Conservation (phyloP, 2,797 vertebrate species). For the Cirrhinus mrigala region DNA sequence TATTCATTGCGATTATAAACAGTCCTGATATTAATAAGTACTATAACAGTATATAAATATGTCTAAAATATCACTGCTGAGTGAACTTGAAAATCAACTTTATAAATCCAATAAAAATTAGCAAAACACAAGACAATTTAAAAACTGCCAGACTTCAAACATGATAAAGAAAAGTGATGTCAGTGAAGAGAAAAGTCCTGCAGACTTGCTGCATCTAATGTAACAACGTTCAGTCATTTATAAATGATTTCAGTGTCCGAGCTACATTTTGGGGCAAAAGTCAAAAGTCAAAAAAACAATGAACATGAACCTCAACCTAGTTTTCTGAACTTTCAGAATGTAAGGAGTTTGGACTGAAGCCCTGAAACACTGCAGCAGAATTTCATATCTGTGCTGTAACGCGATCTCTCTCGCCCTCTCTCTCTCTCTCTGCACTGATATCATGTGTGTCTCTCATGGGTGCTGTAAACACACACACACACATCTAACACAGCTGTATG, state of each 20-base stretch:
- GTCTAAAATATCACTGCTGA: background rate
- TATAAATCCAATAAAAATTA: background rate
- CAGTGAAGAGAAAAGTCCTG: background rate
- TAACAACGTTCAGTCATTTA: background rate
- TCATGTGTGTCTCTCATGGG: background rate
- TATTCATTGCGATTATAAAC: too few species aligned
- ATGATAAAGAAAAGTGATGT: background rate
- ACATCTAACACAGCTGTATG: background rate
- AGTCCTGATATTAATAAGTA: background rate
- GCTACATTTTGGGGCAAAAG: background rate
- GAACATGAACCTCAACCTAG: constrained; percentile 8
- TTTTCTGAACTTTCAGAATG: background rate
- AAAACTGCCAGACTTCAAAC: background rate
- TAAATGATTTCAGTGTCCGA: background rate
- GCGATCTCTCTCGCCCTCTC: background rate
- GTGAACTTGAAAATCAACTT: background rate
- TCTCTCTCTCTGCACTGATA: background rate
- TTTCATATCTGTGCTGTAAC: constrained; percentile 36
- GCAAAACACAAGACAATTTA: background rate
- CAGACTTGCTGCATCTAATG: too few species aligned
- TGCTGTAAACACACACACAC: constrained; percentile 11
- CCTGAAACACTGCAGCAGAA: constrained; percentile 17
- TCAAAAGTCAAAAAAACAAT: background rate
- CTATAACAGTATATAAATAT: background rate
- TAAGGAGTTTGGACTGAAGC: constrained; percentile 13